Evolutionary conservation across 2,113 vertebrate species (phyloP).

Genomic region (Dromiciops gliroides): DNA sequence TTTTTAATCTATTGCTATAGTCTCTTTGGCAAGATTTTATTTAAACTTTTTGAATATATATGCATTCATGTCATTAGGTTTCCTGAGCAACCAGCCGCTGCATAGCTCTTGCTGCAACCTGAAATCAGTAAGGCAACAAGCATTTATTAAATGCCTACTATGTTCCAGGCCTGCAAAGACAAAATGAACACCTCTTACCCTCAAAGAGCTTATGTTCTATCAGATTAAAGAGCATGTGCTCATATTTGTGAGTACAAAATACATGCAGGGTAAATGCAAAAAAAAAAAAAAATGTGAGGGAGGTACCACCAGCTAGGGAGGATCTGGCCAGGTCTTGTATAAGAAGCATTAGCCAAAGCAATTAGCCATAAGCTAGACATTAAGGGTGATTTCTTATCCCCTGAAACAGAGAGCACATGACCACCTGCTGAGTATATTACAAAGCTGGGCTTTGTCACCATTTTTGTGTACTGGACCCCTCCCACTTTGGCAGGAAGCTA

Average conservation of each 20-base stretch:
- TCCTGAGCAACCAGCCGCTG: neutral
- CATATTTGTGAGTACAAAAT: neutral
- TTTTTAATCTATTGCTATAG: neutral
- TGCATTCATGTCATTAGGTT: neutral
- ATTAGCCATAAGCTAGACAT: neutral
- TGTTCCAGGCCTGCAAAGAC: neutral
- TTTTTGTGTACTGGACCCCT: neutral
- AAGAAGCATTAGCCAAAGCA: neutral
- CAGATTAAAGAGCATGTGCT: neutral
- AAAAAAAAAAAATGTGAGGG: too few relatives aligned
- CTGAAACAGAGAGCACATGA: neutral
- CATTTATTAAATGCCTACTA: neutral
- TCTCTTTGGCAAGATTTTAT: neutral
- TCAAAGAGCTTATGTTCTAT: neutral
- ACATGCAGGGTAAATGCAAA: neutral
- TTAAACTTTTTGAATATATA: neutral
- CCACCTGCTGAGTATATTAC: neutral
- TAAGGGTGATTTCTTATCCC: neutral
- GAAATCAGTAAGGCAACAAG: neutral
- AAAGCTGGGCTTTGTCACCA: neutral
- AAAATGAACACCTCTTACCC: neutral
- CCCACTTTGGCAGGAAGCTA: neutral
- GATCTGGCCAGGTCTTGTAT: neutral
- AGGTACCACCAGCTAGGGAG: neutral
- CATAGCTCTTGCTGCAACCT: neutral